phyloP scores from a whole-genome alignment of 2,113 vertebrate genomes.

The Sceloporus undulatus region DNA sequence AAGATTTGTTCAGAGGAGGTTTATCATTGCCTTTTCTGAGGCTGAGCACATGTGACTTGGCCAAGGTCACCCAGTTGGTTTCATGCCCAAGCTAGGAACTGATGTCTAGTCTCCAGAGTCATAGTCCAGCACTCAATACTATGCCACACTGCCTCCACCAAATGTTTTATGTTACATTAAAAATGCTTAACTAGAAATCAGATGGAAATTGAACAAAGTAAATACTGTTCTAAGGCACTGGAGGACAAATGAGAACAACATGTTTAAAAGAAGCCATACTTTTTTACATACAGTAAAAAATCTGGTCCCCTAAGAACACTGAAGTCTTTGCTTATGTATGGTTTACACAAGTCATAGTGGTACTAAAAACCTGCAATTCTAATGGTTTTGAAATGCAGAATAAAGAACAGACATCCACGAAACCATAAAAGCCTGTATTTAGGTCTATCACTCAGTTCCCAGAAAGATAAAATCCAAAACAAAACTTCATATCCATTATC shows the following conservation, averaged over 20 bases:
- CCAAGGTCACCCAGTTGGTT: too few relatives aligned
- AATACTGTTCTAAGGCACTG: background rate
- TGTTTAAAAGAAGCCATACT: constrained; percentile 35
- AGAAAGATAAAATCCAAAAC: background rate
- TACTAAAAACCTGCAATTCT: constrained; percentile 38
- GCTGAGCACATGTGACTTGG: too few relatives aligned
- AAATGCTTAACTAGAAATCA: background rate
- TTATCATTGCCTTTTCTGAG: too few relatives aligned
- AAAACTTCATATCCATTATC: background rate
- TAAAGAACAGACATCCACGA: background rate
- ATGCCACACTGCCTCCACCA: too few relatives aligned
- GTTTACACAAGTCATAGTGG: constrained; percentile 52
- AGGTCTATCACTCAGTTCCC: constrained; percentile 25
- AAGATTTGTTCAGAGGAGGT: too few relatives aligned
- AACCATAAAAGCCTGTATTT: constrained; percentile 15
- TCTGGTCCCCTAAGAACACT: constrained; percentile 46
- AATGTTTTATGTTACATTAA: background rate
- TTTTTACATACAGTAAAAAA: constrained; percentile 25
- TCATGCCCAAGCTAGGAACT: too few relatives aligned
- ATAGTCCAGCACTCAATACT: too few relatives aligned
- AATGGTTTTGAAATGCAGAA: constrained; percentile 22
- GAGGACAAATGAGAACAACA: background rate
- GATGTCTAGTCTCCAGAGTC: too few relatives aligned
- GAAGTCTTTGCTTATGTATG: constrained; percentile 14
- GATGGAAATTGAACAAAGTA: background rate